Base-by-base conservation (phyloP, 2,888 invertebrate genomes). In the Aspidiotus rigidus region DNA sequence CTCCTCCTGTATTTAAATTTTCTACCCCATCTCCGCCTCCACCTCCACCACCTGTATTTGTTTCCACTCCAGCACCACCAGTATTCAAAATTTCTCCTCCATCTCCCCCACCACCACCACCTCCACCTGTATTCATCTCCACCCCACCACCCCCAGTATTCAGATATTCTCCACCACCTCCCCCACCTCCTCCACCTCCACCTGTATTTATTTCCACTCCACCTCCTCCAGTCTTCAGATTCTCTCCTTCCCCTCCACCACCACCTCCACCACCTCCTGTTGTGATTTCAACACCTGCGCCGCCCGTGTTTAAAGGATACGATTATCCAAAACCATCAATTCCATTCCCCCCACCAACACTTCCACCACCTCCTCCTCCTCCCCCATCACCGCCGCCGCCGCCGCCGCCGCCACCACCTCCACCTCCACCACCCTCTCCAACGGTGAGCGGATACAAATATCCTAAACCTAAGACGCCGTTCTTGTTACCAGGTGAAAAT, bases 391-490 rank as follows among this genome's bases (percentile, higher is more conserved):
- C 42, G 17, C 44, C 55, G 3, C 49, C 64, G 1, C n/a, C 40
- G 7, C 1, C 1, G 13, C 7, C 7, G 8, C n/a, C 7, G 3
- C 69, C 69, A 16, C 62, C 66, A 16, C 17, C 17, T 7, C 71
- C 71, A 16, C 13, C 49, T 17, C 53, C 57, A 2, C 42, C 67
- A 1, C 11, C 17, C 7, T 1, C 1, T n/a, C 7, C 7, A 11
- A 17, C 8, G 10, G n/a, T 13, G 10, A 13, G 15, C 41, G 71
- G 71, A 13, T 71, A 71, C 69, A 60, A 16, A 15, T 71, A 71
- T 42, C 71, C 71, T 10, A 71, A 71, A 17, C 57, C 64, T 6
- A 62, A 63, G 15, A 62, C 67, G 11, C 69, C 71, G 2, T 71
- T 71, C 55, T 62, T 57, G 10, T 69, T 69, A 39, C 71, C 71